Base-by-base conservation (phyloP, 1,140 invertebrate genomes). In the Dendrolimus punctatus region DNA sequence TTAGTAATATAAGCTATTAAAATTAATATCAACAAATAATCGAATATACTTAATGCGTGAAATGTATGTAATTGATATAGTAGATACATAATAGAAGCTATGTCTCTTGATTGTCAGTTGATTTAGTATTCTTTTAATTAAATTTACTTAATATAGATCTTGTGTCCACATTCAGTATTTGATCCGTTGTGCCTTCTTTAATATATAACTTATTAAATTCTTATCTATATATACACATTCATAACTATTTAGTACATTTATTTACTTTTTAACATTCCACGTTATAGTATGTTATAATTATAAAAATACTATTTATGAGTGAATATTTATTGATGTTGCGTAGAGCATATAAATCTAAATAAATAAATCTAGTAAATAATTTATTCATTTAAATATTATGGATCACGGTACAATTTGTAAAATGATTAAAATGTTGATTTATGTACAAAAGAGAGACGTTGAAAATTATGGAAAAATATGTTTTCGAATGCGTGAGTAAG, bases 111-210 rank as follows among this genome's bases (percentile, higher is more conserved):
- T n/a, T n/a, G n/a, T n/a, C n/a, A 23, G 50, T 51, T 51, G 50
- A 44, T 51, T 10, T 44, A 51, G 50, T 51, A 44, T 51, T 36
- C 3, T 51, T 51, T 51, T 10, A 39, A 44, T 51, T 44, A 51
- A 44, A 44, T 44, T 39, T 44, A 51, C 38, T 53, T 43, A 53
- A 53, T 46, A 53, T 53, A 39, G 46, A 53, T 53, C 51, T 53
- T 51, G 23, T 39, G n/a, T 46, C 43, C 46, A 8, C 23, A n/a
- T 53, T 50, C 51, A 49, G 10, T 47, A 57, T 59, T 63, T 60
- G 57, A 51, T 63, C 57, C 51, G 53, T 62, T 58, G 68, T 71
- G 68, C 68, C 68, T 71, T 71, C 44, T 64, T 71, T 71, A 46
- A 53, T 60, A 63, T 44, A 44, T 44, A 8, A 39, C 40, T 39